phyloP scores from a whole-genome alignment of 2,797 vertebrate genomes.

The Acridotheres tristis region DNA sequence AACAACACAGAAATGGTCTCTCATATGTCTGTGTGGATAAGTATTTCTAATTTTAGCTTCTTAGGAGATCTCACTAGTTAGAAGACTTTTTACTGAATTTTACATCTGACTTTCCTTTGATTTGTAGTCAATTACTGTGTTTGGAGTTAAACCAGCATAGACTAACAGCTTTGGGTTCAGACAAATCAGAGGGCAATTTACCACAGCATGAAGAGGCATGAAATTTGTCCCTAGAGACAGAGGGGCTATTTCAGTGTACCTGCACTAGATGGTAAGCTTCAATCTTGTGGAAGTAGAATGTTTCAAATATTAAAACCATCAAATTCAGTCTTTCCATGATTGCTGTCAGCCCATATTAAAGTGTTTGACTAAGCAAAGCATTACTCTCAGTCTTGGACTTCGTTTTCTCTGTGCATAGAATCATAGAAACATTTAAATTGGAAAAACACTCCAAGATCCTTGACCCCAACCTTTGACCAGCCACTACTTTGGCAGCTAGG shows the following conservation, averaged over 20 bases:
- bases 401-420: neutral
- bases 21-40: neutral
- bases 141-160: neutral
- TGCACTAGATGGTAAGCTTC: neutral
- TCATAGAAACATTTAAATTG: neutral
- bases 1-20: neutral
- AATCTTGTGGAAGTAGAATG: neutral
- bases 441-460: accelerated
- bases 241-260: neutral
- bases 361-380: neutral
- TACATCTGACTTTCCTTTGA: neutral
- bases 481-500: neutral
- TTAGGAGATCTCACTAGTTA: neutral
- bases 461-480: accelerated
- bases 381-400: neutral
- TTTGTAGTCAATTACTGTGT: neutral
- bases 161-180: neutral
- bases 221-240: neutral
- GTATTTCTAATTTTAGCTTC: neutral
- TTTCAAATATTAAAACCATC: neutral
- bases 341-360: neutral
- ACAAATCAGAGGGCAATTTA: neutral
- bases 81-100: neutral
- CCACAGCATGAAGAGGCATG: neutral
- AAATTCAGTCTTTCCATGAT: neutral